These are phyloP conservation scores for Prunella strophiata DNA, from an alignment of 2,797 vertebrate species.

Conservation along the genomic window DNA sequence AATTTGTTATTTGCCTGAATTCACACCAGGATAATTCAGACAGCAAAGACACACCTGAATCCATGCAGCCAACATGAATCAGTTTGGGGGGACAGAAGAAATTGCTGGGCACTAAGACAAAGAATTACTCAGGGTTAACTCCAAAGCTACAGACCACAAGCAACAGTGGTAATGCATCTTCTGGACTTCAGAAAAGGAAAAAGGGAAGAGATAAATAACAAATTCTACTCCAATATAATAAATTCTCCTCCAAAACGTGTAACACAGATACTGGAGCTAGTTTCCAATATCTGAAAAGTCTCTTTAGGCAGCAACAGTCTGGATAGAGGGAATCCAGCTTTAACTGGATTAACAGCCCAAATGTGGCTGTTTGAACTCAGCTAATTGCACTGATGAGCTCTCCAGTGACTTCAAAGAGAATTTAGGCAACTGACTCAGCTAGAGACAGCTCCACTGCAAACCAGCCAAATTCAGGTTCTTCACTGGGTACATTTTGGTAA, in stretches of 20 bases:
- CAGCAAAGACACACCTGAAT: background rate
- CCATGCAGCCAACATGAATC: background rate
- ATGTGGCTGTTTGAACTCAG: background rate
- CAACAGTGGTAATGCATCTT: background rate
- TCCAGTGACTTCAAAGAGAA: background rate
- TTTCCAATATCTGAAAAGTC: background rate
- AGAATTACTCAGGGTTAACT: background rate
- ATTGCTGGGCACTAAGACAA: background rate
- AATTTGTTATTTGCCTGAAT: background rate
- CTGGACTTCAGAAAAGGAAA: background rate
- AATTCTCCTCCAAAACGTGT: background rate
- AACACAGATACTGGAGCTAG: accelerated
- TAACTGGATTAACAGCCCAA: background rate
- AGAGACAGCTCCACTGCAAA: background rate
- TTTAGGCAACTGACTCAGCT: background rate
- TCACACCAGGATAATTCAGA: background rate
- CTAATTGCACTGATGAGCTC: background rate
- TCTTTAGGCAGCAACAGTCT: background rate
- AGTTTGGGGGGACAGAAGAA: background rate
- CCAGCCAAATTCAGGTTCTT: background rate
- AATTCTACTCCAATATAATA: background rate
- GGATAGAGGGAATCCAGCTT: background rate
- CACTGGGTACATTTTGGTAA: background rate
- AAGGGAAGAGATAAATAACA: background rate
- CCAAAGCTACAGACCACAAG: background rate